phyloP scores from a whole-genome alignment of 1,140 invertebrate genomes.

The Drosophila grimshawi region DNA sequence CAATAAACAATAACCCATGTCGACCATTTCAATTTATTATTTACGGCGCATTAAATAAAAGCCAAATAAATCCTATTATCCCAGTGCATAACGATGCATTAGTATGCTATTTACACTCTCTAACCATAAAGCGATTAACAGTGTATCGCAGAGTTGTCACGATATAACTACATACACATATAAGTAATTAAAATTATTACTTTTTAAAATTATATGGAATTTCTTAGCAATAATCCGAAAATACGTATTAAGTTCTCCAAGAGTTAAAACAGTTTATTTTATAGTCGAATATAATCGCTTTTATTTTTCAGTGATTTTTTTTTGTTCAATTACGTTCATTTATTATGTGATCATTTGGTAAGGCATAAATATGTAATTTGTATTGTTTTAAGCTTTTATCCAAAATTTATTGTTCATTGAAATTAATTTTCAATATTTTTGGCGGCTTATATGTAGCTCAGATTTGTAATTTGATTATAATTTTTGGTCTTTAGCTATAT shows the following conservation, averaged over 20 bases:
- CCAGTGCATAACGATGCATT: neutral
- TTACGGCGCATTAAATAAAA: constrained; percentile 68
- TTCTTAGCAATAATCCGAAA: no score
- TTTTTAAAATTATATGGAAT: no score
- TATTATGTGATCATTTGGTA: constrained; percentile 9
- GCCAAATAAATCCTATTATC: constrained; percentile 51
- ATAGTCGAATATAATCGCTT: neutral
- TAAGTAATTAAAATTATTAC: neutral
- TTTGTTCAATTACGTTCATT: constrained; percentile 12
- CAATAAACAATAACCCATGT: constrained; percentile 56
- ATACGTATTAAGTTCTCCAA: neutral
- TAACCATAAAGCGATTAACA: neutral
- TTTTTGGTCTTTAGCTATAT: constrained; percentile 8
- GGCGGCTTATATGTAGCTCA: constrained; percentile 71
- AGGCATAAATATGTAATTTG: constrained; percentile 22
- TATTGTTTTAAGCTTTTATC: constrained; percentile 47
- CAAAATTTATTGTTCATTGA: constrained; percentile 64
- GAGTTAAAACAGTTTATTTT: neutral
- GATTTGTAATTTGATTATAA: constrained; percentile 64
- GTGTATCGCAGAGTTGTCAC: neutral
- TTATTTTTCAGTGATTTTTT: neutral
- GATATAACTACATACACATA: neutral
- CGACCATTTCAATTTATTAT: constrained; percentile 63
- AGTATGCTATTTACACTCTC: neutral
- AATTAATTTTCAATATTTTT: constrained; percentile 75